These are phyloP conservation scores for Cossypha heuglini DNA, from an alignment of 2,797 vertebrate species.

Conservation along the genomic window DNA sequence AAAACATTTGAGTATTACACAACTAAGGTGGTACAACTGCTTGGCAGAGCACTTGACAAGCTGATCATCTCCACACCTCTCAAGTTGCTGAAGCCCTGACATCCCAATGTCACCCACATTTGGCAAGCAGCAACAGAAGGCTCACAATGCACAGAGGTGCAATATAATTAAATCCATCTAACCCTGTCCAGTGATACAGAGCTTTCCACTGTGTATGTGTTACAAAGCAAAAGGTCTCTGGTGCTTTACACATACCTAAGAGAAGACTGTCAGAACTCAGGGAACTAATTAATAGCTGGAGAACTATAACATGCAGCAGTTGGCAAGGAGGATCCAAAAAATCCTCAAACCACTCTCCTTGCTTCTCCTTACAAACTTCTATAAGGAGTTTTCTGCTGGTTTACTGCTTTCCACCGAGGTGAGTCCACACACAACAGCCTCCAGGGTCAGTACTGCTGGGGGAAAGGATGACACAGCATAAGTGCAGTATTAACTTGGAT, in stretches of 20 bases:
- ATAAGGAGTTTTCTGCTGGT: neutral
- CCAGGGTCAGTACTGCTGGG: neutral
- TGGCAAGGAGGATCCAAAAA: neutral
- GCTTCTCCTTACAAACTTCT: neutral
- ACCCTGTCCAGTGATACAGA: neutral
- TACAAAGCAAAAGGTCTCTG: neutral
- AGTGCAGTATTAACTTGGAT: neutral
- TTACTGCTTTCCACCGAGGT: neutral
- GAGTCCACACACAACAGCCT: neutral
- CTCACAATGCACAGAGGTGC: neutral
- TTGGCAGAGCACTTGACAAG: neutral
- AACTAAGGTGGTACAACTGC: neutral
- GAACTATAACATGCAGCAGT: neutral
- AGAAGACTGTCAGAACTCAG: neutral
- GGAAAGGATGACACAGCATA: rapidly evolving
- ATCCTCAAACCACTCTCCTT: neutral
- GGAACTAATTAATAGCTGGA: neutral
- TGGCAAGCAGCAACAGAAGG: neutral
- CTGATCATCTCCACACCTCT: neutral
- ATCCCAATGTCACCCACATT: neutral
- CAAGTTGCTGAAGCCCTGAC: neutral
- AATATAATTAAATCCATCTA: neutral
- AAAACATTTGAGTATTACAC: neutral
- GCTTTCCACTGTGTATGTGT: neutral
- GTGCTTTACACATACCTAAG: neutral